phyloP scores from a whole-genome alignment of 2,888 invertebrate species.

The Cosmia pyralina region DNA sequence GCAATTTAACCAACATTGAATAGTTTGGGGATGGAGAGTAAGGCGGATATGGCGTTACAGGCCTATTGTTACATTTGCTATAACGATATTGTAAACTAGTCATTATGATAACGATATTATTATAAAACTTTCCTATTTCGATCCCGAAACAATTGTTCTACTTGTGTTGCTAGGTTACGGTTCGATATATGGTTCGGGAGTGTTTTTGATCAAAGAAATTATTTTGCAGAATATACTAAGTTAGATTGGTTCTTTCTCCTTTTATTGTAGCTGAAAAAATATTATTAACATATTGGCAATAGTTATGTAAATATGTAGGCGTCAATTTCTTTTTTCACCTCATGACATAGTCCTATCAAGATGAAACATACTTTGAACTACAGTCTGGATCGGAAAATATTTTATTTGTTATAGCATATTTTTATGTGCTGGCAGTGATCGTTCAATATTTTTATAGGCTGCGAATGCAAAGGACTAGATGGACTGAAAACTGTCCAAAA shows the following conservation, averaged over 20 bases:
- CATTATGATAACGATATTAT: constrained; percentile 68
- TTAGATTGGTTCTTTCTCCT: neutral
- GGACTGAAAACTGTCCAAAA: constrained; percentile 37
- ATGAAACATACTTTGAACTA: constrained; percentile 39
- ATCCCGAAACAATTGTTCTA: constrained; percentile 57
- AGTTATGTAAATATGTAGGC: constrained; percentile 42
- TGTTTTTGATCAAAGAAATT: constrained; percentile 42
- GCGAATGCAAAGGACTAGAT: constrained; percentile 43
- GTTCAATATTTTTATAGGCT: constrained; percentile 57
- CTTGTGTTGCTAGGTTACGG: constrained; percentile 39
- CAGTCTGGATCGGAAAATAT: constrained; percentile 40
- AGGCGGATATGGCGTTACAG: constrained; percentile 67
- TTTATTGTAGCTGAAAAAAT: constrained; percentile 18
- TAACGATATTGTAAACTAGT: constrained; percentile 68
- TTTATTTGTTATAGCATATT: constrained; percentile 47
- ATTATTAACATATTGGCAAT: constrained; percentile 43
- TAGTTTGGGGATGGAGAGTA: constrained; percentile 74
- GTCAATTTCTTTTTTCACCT: constrained; percentile 49
- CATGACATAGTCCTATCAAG: constrained; percentile 36
- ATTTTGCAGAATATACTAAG: constrained; percentile 9
- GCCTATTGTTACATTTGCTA: constrained; percentile 69
- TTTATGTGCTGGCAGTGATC: constrained; percentile 49
- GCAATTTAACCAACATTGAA: constrained; percentile 77
- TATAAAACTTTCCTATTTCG: constrained; percentile 63
- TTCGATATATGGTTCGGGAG: constrained; percentile 21